Conservation (phyloP, 2,888 invertebrate genomes). For the Hypercompe scribonia region DNA sequence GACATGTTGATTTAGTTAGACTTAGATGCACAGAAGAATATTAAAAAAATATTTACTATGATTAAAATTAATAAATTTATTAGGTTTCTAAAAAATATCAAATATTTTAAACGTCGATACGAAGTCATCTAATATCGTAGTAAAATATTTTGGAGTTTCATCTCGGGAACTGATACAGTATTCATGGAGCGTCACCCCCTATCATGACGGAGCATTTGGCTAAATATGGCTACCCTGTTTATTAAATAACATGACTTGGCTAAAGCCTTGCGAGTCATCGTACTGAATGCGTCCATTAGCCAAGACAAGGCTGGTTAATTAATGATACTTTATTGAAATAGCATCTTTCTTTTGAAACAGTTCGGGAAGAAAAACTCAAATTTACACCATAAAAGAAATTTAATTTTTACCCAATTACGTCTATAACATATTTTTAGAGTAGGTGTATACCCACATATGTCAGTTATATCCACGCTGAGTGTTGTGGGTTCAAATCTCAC, state of each 20-base stretch:
- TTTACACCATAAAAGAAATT: too few species aligned
- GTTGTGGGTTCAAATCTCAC: too few species aligned
- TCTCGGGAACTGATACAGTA: constrained; percentile 8
- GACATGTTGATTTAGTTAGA: too few species aligned
- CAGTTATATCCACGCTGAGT: too few species aligned
- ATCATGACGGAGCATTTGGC: constrained; percentile 28
- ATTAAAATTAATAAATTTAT: too few species aligned
- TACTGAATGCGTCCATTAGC: constrained; percentile 63
- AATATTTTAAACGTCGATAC: not conserved
- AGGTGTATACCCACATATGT: too few species aligned
- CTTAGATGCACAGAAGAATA: too few species aligned
- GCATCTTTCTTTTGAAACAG: constrained; percentile 21
- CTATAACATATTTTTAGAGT: too few species aligned
- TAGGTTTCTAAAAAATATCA: not conserved
- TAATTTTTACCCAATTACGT: too few species aligned
- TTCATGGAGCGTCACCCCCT: constrained; percentile 13
- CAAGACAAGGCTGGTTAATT: constrained; percentile 62
- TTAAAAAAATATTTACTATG: too few species aligned
- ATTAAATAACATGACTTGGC: constrained; percentile 60
- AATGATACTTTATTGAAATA: constrained; percentile 48
- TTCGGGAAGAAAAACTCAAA: not conserved
- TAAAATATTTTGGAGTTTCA: constrained; percentile 9
- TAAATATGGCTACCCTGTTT: constrained; percentile 39
- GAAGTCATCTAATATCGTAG: constrained; percentile 1
- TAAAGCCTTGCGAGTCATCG: constrained; percentile 43